These are phyloP conservation scores for Bradypus variegatus DNA, from an alignment of 2,797 vertebrate species.

Conservation along the genomic window DNA sequence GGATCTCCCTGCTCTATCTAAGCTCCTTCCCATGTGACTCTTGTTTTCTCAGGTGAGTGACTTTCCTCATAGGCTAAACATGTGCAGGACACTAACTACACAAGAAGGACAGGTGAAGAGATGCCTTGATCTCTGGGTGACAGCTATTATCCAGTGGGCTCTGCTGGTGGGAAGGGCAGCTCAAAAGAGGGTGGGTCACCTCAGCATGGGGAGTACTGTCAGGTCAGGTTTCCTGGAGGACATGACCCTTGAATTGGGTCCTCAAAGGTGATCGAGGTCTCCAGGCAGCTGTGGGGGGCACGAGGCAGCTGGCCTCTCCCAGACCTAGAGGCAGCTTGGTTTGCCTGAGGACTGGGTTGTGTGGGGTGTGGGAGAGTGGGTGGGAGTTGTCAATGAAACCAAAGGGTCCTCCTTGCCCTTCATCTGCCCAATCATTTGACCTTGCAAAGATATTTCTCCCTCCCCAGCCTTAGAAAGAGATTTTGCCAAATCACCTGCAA, in stretches of 20 bases:
- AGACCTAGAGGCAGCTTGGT: background rate
- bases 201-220: no score
- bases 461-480: background rate
- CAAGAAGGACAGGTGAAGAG: background rate
- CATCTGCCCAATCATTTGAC: background rate
- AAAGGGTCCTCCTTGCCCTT: background rate
- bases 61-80: background rate
- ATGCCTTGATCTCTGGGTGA: background rate
- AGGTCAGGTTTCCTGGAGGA: background rate
- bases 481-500: background rate
- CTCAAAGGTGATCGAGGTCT: background rate
- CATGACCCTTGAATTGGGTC: background rate
- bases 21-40: background rate
- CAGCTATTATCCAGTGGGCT: background rate
- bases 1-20: background rate
- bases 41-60: background rate
- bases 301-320: background rate
- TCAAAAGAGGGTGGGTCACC: background rate
- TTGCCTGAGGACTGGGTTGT: background rate
- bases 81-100: background rate
- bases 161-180: background rate
- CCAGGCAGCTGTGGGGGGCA: background rate
- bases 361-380: background rate
- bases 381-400: background rate
- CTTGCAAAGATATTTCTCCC: background rate